A percentile compares a stretch with the other conserved stretches of the same genome.
Conservation (phyloP, 2,888 invertebrate genomes). For the Melanchra persicariae region DNA sequence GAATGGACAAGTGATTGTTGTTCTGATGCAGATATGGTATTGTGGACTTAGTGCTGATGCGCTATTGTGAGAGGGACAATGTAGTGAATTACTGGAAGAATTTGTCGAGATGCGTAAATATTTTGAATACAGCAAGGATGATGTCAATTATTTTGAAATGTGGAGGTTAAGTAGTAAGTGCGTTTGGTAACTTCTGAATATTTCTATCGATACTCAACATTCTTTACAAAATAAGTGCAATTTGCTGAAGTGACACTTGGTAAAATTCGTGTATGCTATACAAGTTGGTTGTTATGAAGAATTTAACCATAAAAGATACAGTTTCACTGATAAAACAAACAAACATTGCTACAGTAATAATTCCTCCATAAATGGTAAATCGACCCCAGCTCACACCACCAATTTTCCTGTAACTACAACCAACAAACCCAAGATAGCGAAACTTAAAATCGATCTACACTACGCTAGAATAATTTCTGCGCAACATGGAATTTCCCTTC, state of each 20-base stretch:
- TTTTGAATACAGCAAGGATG: neutral
- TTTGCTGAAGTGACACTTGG: neutral
- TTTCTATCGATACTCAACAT: neutral
- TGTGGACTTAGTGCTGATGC: conserved; percentile 43
- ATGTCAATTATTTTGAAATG: neutral
- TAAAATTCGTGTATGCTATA: neutral
- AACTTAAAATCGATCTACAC: conserved; percentile 51
- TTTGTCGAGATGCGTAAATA: conserved; percentile 15
- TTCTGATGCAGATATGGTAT: conserved; percentile 36
- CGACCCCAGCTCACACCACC: conserved; percentile 23
- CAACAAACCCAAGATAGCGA: conserved; percentile 31
- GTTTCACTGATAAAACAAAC: neutral
- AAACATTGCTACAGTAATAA: neutral
- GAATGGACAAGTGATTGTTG: conserved; percentile 65
- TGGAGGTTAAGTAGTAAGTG: no score
- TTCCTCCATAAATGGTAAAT: conserved; percentile 15
- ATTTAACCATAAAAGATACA: neutral
- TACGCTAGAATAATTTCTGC: conserved; percentile 56
- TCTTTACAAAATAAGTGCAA: neutral
- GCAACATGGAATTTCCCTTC: conserved; percentile 62
- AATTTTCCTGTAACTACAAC: conserved; percentile 43
- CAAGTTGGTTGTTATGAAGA: neutral
- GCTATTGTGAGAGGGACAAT: conserved; percentile 32
- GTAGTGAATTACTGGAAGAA: conserved; percentile 38
- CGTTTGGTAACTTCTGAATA: neutral